These are phyloP conservation scores for Lacerta agilis DNA, from an alignment of 2,797 vertebrate genomes.

Conservation along the genomic window DNA sequence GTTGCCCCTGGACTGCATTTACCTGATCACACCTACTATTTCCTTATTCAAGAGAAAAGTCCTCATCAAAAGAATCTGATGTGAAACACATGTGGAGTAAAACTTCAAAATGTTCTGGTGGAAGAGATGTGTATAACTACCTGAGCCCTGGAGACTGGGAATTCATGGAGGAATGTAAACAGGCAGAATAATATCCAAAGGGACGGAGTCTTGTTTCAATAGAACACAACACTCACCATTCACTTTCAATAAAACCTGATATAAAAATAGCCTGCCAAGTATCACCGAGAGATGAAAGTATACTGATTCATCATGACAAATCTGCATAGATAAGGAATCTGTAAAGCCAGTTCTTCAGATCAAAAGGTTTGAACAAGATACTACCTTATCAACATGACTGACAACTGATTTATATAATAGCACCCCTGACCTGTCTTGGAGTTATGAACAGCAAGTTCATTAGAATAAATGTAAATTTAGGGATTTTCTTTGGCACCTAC, in stretches of 20 bases:
- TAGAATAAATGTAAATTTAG: too few species aligned
- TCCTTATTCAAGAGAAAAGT: too few species aligned
- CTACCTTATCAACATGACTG: not conserved
- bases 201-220: not conserved
- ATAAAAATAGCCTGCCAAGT: conserved; percentile 1
- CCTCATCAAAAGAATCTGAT: too few species aligned
- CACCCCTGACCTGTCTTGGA: too few species aligned
- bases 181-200: not conserved
- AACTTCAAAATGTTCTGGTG: too few species aligned
- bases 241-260: not conserved
- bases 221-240: not conserved
- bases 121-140: too few species aligned
- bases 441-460: too few species aligned
- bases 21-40: too few species aligned
- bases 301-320: not conserved
- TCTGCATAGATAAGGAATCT: not conserved
- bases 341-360: not conserved
- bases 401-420: not conserved
- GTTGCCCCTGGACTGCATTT: too few species aligned
- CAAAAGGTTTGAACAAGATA: not conserved
- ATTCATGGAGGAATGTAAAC: not conserved
- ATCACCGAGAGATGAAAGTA: not conserved
- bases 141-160: too few species aligned
- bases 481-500: too few species aligned
- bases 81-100: too few species aligned